Evolutionary conservation across 2,113 vertebrate species (phyloP), one percentile per base, ranked within the genome.

Genomic region (Cepphus grylle): DNA sequence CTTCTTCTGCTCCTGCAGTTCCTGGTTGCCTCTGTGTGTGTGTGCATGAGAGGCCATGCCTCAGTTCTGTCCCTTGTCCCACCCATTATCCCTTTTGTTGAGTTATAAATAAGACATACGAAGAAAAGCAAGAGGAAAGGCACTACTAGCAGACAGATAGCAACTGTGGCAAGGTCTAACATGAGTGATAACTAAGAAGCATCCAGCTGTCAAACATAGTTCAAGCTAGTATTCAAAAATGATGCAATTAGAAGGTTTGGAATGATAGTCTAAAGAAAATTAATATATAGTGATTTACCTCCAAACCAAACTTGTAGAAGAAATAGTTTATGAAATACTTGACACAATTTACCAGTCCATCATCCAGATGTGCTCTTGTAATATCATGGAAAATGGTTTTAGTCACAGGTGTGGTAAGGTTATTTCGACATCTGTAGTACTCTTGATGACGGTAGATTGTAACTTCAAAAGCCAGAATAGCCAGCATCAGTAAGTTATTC

Each of bases 311-410:
- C 94, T 99, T 99, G 98, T 99, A 99, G 98, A 99, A 99, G 98
- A 99, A 99, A 97, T 99, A 99, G 97, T 99, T 99, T 97, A 99
- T 97, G 96, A 99, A 99, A 95, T 99, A 99, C 96, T 99, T 99
- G 97, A 99, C 97, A 97, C 99, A 99, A 95, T 98, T 99, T 86
- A 99, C 22, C 74, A 99, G 98, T 88, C 99, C 99, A 34, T 99
- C 98, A 96, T 99, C 99, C 88, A 99, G 97, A 96, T 99, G 99
- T 56, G 99, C 98, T 78, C 99, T 98, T 25, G 99, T 99, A 94
- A 99, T 98, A 87, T 99, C 98, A 80, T 99, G 99, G 97, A 99
- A 99, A 97, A 99, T 99, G 19, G 99, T 99, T 95, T 96, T 98
- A 30, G 99, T 99, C 27, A 99, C 99, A 0, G 99, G 99, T 40